Conservation (phyloP, 1,140 invertebrate species). For the Archivesica marissinica region DNA sequence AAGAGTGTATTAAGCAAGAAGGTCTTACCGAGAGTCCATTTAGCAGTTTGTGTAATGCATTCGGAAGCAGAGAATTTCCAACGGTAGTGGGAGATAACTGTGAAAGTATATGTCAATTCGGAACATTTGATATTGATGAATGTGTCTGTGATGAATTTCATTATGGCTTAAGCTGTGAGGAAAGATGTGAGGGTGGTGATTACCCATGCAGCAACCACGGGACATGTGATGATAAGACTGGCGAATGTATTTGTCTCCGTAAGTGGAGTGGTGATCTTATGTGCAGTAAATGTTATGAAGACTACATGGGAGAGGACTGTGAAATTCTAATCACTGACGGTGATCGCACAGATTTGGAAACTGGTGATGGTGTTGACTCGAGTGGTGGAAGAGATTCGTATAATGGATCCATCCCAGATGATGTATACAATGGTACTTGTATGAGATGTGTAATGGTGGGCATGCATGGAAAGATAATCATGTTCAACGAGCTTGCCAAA, state of each 20-base stretch:
- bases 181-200: conserved; percentile 32
- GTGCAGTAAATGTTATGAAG: conserved; percentile 33
- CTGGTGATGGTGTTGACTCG: neutral
- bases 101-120: conserved; percentile 19
- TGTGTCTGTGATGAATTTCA: conserved; percentile 16
- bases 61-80: conserved; percentile 3
- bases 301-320: conserved; percentile 20
- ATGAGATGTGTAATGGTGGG: neutral
- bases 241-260: conserved; percentile 18
- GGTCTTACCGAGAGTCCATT: neutral
- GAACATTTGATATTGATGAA: neutral
- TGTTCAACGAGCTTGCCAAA: conserved; percentile 25
- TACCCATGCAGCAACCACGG: conserved; percentile 45
- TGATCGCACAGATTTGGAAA: neutral
- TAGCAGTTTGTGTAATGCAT: conserved; percentile 20
- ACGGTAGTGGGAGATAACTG: conserved; percentile 22
- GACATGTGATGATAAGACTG: conserved; percentile 21
- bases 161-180: conserved; percentile 20
- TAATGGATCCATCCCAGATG: neutral
- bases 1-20: neutral
- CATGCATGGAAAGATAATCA: conserved; percentile 5
- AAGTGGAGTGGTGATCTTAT: conserved; percentile 39
- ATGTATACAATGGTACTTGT: neutral
- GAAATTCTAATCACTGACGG: conserved; percentile 23
- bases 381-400: neutral